phyloP scores from a whole-genome alignment of 2,888 invertebrate species.

The Leptinotarsa rubiginosa region DNA sequence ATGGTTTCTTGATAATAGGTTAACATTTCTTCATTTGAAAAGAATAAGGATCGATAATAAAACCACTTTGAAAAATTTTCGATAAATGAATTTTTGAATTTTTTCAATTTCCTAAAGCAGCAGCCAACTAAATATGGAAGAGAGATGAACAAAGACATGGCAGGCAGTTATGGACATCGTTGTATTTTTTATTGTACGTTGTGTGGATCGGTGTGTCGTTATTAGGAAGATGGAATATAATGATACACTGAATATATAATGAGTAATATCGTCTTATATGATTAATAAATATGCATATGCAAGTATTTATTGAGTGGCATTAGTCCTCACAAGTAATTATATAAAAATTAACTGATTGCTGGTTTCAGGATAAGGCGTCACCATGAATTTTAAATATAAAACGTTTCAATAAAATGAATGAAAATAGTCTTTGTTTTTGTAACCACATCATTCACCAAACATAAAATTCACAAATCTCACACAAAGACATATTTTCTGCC shows the following conservation, averaged over 20 bases:
- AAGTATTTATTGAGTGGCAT: neutral
- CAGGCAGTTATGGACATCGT: neutral
- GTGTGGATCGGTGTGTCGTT: neutral
- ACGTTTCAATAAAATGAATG: neutral
- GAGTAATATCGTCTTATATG: neutral
- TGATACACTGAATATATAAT: too few relatives aligned
- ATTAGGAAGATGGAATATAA: too few relatives aligned
- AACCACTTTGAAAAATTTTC: too few relatives aligned
- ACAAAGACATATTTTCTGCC: neutral
- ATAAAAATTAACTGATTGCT: neutral
- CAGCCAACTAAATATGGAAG: neutral
- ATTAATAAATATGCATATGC: neutral
- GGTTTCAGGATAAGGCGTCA: neutral
- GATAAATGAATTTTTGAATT: too few relatives aligned
- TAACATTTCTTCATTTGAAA: too few relatives aligned
- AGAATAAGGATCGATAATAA: too few relatives aligned
- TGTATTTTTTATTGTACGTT: constrained; percentile 3
- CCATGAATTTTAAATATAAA: neutral
- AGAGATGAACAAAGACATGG: neutral
- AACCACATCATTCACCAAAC: neutral
- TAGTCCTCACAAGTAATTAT: neutral
- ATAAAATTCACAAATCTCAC: neutral
- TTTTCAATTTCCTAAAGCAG: too few relatives aligned
- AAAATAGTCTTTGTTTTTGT: neutral
- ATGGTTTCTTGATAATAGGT: too few relatives aligned